Conservation (phyloP, 2,888 invertebrate genomes). For the Luperina testacea region DNA sequence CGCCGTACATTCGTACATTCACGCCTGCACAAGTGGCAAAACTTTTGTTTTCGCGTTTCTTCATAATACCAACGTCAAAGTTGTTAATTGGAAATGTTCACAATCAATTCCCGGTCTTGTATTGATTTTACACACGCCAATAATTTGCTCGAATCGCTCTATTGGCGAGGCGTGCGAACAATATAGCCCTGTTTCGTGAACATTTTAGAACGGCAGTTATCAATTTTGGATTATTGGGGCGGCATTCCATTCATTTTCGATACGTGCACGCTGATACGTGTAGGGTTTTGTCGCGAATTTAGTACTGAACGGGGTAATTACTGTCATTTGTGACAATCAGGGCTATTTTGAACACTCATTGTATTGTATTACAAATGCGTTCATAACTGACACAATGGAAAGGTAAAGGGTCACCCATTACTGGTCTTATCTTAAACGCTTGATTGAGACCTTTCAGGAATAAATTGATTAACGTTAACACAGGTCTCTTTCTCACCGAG, state of each 20-base stretch:
- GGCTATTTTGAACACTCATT: not conserved
- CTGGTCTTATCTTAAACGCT: conserved; percentile 11
- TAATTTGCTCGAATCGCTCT: conserved; percentile 53
- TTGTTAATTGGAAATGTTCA: conserved; percentile 66
- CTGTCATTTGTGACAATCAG: conserved; percentile 13
- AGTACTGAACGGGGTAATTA: conserved; percentile 1
- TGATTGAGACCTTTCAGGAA: not conserved
- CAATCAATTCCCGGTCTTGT: conserved; percentile 59
- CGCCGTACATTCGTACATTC: conserved; percentile 12
- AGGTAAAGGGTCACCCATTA: not conserved
- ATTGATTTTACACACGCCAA: conserved; percentile 59
- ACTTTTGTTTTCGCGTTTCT: conserved; percentile 58
- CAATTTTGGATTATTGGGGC: conserved; percentile 54
- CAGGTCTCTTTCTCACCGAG: too few species aligned
- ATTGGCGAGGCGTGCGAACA: conserved; percentile 45
- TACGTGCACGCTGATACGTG: conserved; percentile 6
- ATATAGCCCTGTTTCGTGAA: conserved; percentile 42
- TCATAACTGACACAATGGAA: not conserved
- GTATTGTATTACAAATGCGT: not conserved
- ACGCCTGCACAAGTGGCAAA: conserved; percentile 45
- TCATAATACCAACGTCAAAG: conserved; percentile 47
- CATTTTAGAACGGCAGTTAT: conserved; percentile 57
- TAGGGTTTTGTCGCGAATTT: conserved; percentile 30
- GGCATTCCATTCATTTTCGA: conserved; percentile 44
- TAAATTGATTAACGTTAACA: not conserved